phyloP scores from a whole-genome alignment of 2,888 invertebrate species.

The Parochlus steinenii region DNA sequence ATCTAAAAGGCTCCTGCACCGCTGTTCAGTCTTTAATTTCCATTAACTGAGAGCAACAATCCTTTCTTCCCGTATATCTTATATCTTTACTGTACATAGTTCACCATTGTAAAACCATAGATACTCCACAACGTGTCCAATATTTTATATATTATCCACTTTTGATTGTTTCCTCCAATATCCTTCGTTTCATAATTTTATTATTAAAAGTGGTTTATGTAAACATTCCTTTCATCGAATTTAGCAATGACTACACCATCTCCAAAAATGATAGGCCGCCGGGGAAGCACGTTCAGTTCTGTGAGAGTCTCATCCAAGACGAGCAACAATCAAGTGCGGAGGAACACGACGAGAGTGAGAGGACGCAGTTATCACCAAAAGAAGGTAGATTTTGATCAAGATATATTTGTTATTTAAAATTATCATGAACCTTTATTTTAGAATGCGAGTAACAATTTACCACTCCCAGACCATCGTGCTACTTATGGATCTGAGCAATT shows the following conservation, averaged over 20 bases:
- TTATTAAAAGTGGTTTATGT: not conserved
- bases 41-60: too few species aligned
- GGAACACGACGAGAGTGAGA: conserved; percentile 38
- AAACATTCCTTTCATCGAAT: conserved; percentile 3
- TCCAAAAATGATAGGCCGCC: conserved; percentile 27
- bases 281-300: conserved; percentile 36
- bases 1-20: too few species aligned
- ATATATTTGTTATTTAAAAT: too few species aligned
- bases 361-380: conserved; percentile 29
- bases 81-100: too few species aligned
- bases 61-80: too few species aligned
- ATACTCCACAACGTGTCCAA: not conserved
- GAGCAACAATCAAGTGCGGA: conserved; percentile 36
- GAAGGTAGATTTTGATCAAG: too few species aligned
- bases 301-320: conserved; percentile 37
- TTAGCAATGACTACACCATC: conserved; percentile 30
- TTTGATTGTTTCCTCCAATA: not conserved
- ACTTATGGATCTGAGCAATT: too few species aligned
- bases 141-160: not conserved
- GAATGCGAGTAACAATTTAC: too few species aligned
- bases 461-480: too few species aligned
- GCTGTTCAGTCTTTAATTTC: too few species aligned
- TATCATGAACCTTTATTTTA: too few species aligned
- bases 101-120: not conserved
- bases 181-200: not conserved